Percentiles rank a stretch among this genome's conserved stretches.
Conservation (phyloP, 2,888 invertebrate species). For the Cheilosia scutellata region DNA sequence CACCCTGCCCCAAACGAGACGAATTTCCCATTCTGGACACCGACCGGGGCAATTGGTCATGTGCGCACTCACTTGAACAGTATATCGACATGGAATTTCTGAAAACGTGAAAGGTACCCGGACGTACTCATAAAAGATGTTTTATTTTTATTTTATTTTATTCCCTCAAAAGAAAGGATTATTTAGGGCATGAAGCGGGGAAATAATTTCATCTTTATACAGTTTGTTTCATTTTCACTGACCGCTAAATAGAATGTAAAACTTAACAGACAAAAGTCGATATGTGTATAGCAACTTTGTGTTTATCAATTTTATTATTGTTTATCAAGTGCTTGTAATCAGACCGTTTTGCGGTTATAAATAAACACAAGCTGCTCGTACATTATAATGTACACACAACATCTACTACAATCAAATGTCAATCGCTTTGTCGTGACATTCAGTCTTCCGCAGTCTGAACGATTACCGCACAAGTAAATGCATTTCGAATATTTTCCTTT, state of each 20-base stretch:
- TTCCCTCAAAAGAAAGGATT: neutral
- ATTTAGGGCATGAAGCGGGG: constrained; percentile 40
- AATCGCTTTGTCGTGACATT: constrained; percentile 9
- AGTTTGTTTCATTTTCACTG: neutral
- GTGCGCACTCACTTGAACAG: constrained; percentile 18
- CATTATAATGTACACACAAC: neutral
- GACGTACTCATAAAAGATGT: neutral
- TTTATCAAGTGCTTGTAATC: constrained; percentile 36
- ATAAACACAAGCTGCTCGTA: constrained; percentile 4
- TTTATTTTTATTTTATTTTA: neutral
- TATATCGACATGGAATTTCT: neutral
- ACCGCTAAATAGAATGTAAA: neutral
- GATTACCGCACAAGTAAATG: constrained; percentile 7
- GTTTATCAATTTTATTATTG: constrained; percentile 29
- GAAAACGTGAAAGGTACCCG: neutral
- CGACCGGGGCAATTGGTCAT: constrained; percentile 20
- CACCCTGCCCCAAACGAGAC: neutral
- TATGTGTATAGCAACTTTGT: neutral
- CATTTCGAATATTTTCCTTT: neutral
- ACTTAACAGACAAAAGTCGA: constrained; percentile 26
- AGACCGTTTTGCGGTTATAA: constrained; percentile 18
- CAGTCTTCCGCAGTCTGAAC: constrained; percentile 11
- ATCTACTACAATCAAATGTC: constrained; percentile 4
- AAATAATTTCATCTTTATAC: constrained; percentile 13
- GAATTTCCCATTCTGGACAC: constrained; percentile 3